phyloP scores from a whole-genome alignment of 1,140 invertebrate species.

The Dendrolimus kikuchii region DNA sequence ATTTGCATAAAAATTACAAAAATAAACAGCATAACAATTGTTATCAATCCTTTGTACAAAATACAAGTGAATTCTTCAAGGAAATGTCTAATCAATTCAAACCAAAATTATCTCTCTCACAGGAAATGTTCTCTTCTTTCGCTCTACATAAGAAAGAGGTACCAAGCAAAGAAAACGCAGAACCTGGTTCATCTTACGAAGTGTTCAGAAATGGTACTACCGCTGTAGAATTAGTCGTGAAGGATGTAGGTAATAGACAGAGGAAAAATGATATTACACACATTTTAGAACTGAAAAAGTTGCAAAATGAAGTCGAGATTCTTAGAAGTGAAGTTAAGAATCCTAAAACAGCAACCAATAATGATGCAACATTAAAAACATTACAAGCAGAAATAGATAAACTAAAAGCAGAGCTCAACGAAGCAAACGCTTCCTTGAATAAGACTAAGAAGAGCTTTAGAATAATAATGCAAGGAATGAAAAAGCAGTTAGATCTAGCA shows the following conservation, averaged over 20 bases:
- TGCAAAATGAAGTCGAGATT: no score
- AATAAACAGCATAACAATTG: background rate
- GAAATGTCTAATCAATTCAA: constrained; percentile 14
- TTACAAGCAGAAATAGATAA: constrained; percentile 15
- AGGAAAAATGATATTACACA: constrained; percentile 9
- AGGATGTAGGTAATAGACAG: constrained; percentile 19
- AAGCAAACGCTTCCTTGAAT: constrained; percentile 14
- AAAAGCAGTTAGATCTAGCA: constrained; percentile 21
- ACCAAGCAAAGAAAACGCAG: constrained; percentile 6
- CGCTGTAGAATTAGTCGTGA: constrained; percentile 31
- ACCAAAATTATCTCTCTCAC: constrained; percentile 16
- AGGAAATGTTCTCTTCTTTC: constrained; percentile 12
- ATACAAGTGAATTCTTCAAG: constrained; percentile 9
- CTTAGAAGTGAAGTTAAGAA: no score
- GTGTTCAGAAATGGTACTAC: constrained; percentile 34
- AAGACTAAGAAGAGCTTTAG: constrained; percentile 18
- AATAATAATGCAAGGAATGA: constrained; percentile 22
- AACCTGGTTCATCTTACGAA: constrained; percentile 19
- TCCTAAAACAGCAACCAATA: background rate
- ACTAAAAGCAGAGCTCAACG: constrained; percentile 15
- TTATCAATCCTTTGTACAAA: constrained; percentile 6
- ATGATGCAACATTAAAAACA: background rate
- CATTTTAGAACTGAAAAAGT: no score
- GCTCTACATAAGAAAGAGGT: constrained; percentile 4
- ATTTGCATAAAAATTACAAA: no score